Evolutionary conservation across 2,888 invertebrate genomes (phyloP), one percentile per base, ranked within the genome.

Genomic region (Zhuqinia jingwanae): DNA sequence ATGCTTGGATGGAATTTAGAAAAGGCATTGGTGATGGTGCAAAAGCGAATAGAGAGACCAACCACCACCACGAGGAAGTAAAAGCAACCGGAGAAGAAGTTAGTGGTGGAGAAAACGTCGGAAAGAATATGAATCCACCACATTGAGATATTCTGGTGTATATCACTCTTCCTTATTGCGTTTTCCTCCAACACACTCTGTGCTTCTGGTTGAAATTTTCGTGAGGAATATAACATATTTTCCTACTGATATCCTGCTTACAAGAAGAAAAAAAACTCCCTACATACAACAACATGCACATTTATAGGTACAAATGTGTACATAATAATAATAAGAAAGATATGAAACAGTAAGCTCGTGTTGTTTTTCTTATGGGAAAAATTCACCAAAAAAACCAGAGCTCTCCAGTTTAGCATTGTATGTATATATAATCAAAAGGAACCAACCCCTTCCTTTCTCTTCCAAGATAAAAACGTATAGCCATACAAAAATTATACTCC

Each of bases 21-120:
- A 81, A 58, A 47, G 20, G 70, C 70, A 80, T 58, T 70, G 70
- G 70, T 80, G n/a, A n/a, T n/a, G n/a, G n/a, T n/a, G n/a, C n/a
- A n/a, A n/a, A n/a, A n/a, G n/a, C n/a, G n/a, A n/a, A n/a, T n/a
- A n/a, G n/a, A n/a, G n/a, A n/a, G n/a, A 68, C 80, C 70, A 68
- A 70, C 58, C 76, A 42, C 58, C 56, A 63, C 68, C 68, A 68
- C 68, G 68, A 68, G 68, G 68, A 68, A 45, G 68, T 42, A 45
- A 68, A 68, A 68, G 68, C 10, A 45, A 45, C 68, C 22, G 20
- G 22, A 45, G 60, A 65, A n/a, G 42, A 70, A 70, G 70, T 36
- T 81, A 17, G 68, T 68, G 68, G 68, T 45, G 60, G 70, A 70
- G 58, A 56, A 68, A 68, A 68, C 53, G 79, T 81, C 45, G 68